Evolutionary conservation across 2,113 vertebrate genomes (phyloP).

Genomic region (Murina feae): DNA sequence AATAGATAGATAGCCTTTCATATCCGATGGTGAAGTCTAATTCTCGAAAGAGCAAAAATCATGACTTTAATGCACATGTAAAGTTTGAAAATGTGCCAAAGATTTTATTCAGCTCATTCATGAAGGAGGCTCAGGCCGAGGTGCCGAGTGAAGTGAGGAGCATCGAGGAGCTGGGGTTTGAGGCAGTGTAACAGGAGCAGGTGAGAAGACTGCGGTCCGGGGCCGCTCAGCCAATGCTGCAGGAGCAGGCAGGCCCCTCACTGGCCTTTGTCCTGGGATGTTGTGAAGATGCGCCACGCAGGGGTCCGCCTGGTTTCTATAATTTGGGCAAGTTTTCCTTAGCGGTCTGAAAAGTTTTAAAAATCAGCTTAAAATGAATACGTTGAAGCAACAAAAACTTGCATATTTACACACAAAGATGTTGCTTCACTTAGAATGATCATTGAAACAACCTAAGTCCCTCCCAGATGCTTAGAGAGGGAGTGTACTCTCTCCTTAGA

Average conservation of each 20-base stretch:
- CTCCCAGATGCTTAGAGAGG: not conserved
- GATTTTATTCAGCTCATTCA: not conserved
- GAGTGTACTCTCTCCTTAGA: not conserved
- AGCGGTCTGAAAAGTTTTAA: not conserved
- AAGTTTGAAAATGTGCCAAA: not conserved
- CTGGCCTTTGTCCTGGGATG: not conserved
- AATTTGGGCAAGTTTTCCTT: not conserved
- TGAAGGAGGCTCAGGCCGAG: not conserved
- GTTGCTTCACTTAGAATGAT: not conserved
- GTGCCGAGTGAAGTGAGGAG: not conserved
- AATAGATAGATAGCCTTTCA: not conserved
- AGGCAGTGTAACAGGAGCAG: not conserved
- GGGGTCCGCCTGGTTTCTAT: not conserved
- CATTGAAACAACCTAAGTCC: not conserved
- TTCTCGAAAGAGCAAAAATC: not conserved
- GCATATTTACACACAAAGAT: not conserved
- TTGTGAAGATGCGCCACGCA: accelerated
- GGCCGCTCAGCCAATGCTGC: not conserved
- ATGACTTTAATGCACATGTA: not conserved
- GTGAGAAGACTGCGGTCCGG: not conserved
- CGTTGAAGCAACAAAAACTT: not conserved
- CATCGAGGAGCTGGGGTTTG: not conserved
- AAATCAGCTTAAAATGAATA: not conserved
- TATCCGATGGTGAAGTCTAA: not conserved
- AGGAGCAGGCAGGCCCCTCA: not conserved